Base-by-base conservation (phyloP, 2,113 vertebrate species). In the Seriola quinqueradiata region DNA sequence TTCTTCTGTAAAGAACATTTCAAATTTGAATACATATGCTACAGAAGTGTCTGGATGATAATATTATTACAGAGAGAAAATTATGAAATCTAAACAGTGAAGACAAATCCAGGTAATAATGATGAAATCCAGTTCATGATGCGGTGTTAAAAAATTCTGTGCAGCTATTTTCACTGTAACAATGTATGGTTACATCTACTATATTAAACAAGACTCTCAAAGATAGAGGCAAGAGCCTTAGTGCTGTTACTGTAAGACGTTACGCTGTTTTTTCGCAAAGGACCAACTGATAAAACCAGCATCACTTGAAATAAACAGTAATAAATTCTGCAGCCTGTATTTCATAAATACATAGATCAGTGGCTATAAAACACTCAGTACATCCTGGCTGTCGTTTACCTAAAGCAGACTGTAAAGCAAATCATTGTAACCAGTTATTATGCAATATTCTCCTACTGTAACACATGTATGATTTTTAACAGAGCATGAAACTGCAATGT, bases 71-170 rank as follows among this genome's bases (percentile, higher is more conserved):
- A 21, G 25, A 59, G 11, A 40, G 40, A 66, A 21, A 50, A 32
- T 72, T 54, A 68, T 72, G 71, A 54, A 65, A 75, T 46, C n/a
- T 3, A 42, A 23, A 5, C 38, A 52, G 54, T 4, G 66, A 10
- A 34, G 8, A 64, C 28, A 19, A 60, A 65, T 59, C 55, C 75
- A 75, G 52, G 63, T 76, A 64, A 76, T 63, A 32, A 34, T 72
- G 40, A 75, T 84, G 71, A 66, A 85, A 79, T 68, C 52, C 59
- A 61, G 8, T 65, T 69, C 32, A 70, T 64, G 19, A 17, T 23
- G 36, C 25, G 23, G 23, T 59, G 67, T 73, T 54, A n/a, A 28
- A 50, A 16, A 69, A 23, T 44, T 3, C 55, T 34, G 36, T 50
- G 69, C 38, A 68, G 63, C 25, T 4, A 17, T 25, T 61, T 54